Base-by-base conservation (phyloP, 2,797 vertebrate species). In the Eulemur rubriventer region DNA sequence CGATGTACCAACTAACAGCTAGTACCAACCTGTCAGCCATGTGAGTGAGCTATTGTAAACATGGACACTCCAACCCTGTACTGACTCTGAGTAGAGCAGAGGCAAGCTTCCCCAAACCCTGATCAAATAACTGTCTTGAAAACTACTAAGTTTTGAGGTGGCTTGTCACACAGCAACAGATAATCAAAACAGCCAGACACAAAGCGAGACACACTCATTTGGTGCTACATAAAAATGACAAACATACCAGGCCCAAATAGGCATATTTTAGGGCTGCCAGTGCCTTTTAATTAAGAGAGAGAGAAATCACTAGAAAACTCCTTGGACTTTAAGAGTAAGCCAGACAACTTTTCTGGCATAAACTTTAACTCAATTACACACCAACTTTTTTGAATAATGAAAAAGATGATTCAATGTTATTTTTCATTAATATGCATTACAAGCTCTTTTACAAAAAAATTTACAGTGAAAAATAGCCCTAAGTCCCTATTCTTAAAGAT, bases 291-390 rank as follows among this genome's bases (percentile, higher is more conserved):
- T 63, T 92, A 70, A 65, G 61, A 87, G 18, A 8, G 28, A 87
- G 16, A 89, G 83, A 89, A 78, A 41, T 38, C 87, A 96, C 55
- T 73, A 67, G 46, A 85, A 73, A 91, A 93, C 48, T 79, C 11
- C 67, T 72, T 52, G n/a, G 10, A 59, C 38, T 79, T 93, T 82
- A 90, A 46, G 63, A 73, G 52, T 10, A 43, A 61, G 48, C 24
- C 70, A 82, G 20, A 73, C 22, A 91, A 91, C 11, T 35, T 79
- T 59, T 91, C 17, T 79, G 67, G 92, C 28, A 87, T 12, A 65
- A 92, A 81, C 43, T 83, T 61, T 57, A 93, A 82, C 38, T 80
- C 63, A 81, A 89, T 18, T 59, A 30, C 11, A 9, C 1, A 75
- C 28, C 22, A 33, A 46, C n/a, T 69, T 79, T 78, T 78, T 82